Evolutionary conservation across 1,140 invertebrate species (phyloP), one percentile per base, ranked within the genome.

Genomic region (Bathynomus jamesi): DNA sequence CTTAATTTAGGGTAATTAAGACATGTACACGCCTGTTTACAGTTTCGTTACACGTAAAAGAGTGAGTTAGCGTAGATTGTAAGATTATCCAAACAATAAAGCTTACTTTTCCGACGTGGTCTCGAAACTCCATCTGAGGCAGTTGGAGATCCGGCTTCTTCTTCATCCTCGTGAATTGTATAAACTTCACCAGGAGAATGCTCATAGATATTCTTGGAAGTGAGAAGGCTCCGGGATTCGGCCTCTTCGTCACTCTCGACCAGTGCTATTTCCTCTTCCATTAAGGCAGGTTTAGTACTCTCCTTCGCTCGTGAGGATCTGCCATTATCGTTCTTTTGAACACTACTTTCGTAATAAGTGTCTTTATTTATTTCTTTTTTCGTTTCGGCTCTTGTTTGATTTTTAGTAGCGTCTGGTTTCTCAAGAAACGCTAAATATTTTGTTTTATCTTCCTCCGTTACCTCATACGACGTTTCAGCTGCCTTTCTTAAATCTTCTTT

Each of bases 151-250:
- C 80, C 81, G 13, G 82, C 80, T 78, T 85, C 85, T 67, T 85
- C 84, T 72, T 85, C 84, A 72, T 85, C 85, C 76, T 85, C 85
- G n/a, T 82, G 84, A 68, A 85, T 85, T 28, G 85, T 85, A 77
- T 86, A 85, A 8, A 85, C 84, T 74, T 84, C 84, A 17, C 83
- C 83, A 5, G 83, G 83, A 77, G 81, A 84, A 74, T 83, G 83
- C 71, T 84, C 83, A 76, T 83, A 84, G 79, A 80, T 82, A 28
- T 79, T 73, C 70, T 80, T 73, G 53, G 79, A 60, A 31, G 67
- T 70, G 28, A 74, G 28, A 10, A 76, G 66, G 25, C 61, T 25
- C 27, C 73, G 60, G 28, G 78, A 76, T 28, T 74, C 69, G 29
- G 72, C 72, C 40, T 79, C 76, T 40, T 76, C 75, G 11, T 76